Conservation (phyloP, 2,888 invertebrate genomes). For the Aleiodes testaceus region DNA sequence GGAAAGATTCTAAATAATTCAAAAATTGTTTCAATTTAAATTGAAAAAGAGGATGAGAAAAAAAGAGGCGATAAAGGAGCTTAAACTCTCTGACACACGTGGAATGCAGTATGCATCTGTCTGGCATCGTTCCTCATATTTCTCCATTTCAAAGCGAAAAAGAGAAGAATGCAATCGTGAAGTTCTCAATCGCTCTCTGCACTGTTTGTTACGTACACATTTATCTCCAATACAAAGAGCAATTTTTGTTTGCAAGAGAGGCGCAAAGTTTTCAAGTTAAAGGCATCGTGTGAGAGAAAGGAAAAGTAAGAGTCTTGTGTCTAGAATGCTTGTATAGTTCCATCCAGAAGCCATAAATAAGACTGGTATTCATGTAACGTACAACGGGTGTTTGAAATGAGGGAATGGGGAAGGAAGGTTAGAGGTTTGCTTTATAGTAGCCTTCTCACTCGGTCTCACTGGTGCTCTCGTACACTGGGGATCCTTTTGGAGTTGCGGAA, state of each 20-base stretch:
- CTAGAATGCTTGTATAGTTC: conserved; percentile 24
- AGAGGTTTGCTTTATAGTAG: conserved; percentile 1
- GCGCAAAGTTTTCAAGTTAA: conserved; percentile 15
- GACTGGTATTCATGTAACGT: conserved; percentile 57
- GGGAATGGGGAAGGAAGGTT: background rate
- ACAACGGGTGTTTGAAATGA: conserved; percentile 43
- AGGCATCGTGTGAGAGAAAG: background rate
- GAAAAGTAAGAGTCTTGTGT: conserved; percentile 4
- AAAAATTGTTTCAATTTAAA: too few species aligned
- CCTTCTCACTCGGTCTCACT: conserved; percentile 2
- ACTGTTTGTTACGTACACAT: background rate
- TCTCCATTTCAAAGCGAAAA: conserved; percentile 25
- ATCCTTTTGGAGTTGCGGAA: conserved; percentile 2
- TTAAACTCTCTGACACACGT: conserved; percentile 38
- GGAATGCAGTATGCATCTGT: conserved; percentile 20
- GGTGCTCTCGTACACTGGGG: background rate
- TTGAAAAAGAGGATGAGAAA: background rate
- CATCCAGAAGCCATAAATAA: conserved; percentile 59
- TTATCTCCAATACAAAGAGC: background rate
- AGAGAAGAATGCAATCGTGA: conserved; percentile 1
- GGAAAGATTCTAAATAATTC: too few species aligned
- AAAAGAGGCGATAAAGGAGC: background rate
- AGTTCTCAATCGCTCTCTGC: conserved; percentile 8
- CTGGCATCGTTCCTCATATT: conserved; percentile 34
- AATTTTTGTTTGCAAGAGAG: conserved; percentile 21